phyloP scores from a whole-genome alignment of 1,140 invertebrate species.

The Muscidifurax raptorellus region DNA sequence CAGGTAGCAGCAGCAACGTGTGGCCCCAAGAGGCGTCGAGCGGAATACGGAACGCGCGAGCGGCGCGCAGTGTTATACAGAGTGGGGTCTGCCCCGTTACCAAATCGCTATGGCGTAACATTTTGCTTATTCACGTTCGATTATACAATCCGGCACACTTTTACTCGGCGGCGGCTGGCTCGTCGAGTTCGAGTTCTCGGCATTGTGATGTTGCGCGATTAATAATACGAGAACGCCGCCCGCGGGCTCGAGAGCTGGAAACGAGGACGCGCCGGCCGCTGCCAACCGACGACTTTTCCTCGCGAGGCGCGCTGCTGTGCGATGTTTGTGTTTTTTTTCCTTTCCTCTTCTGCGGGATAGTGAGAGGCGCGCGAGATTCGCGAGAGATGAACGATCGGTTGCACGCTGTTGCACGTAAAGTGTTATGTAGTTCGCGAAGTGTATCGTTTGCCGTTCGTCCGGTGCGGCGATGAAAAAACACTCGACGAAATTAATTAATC shows the following conservation, averaged over 20 bases:
- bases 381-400: too few relatives aligned
- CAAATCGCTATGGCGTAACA: slow-evolving; percentile 75
- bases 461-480: neutral
- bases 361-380: neutral
- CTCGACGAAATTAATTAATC: too few relatives aligned
- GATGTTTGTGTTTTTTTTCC: neutral
- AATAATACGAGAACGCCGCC: slow-evolving; percentile 57
- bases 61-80: neutral
- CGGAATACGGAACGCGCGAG: neutral
- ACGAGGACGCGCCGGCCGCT: slow-evolving; percentile 44
- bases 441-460: too few relatives aligned
- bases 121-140: slow-evolving; percentile 77
- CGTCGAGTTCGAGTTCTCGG: slow-evolving; percentile 53
- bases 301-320: too few relatives aligned
- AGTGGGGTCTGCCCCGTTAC: slow-evolving; percentile 65
- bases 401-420: too few relatives aligned
- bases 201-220: slow-evolving; percentile 63
- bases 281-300: slow-evolving; percentile 16
- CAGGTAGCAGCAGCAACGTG: neutral
- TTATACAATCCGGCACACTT: slow-evolving; percentile 77
- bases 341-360: neutral
- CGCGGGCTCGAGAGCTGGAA: slow-evolving; percentile 53
- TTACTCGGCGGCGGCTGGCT: slow-evolving; percentile 65
- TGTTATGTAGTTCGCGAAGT: neutral
- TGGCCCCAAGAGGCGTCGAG: too few relatives aligned